Conservation (phyloP, 2,797 vertebrate genomes). For the Sternarchorhynchus goeldii region DNA sequence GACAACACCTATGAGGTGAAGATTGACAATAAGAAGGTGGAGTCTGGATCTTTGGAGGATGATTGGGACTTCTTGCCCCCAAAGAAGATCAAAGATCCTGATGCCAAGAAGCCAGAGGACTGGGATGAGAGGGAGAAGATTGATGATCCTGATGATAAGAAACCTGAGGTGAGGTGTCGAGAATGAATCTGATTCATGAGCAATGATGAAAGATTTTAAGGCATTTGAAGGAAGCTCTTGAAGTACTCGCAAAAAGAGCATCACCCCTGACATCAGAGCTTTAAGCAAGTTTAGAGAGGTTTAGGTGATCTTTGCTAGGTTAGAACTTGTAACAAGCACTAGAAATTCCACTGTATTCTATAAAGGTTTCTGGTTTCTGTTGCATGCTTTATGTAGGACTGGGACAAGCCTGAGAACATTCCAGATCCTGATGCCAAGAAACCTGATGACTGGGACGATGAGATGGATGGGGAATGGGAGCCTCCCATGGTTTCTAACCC, state of each 20-base stretch:
- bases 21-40: conserved; percentile 85
- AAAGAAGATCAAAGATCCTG: conserved; percentile 81
- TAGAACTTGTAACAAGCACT: background rate
- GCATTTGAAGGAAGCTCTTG: background rate
- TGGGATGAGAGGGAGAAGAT: conserved; percentile 83
- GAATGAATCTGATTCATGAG: background rate
- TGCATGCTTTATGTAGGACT: conserved; percentile 69
- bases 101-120: conserved; percentile 82
- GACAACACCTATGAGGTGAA: conserved; percentile 88
- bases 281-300: background rate
- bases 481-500: conserved; percentile 81
- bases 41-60: conserved; percentile 79
- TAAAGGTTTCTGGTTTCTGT: conserved; percentile 1
- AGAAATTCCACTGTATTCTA: background rate
- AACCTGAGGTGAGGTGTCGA: conserved; percentile 76
- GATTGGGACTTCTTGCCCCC: conserved; percentile 86
- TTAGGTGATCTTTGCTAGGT: background rate
- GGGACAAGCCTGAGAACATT: conserved; percentile 85
- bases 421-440: conserved; percentile 84
- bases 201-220: background rate
- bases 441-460: conserved; percentile 84
- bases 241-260: no score
- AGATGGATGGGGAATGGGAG: conserved; percentile 88
- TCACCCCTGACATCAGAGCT: background rate
- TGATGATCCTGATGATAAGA: conserved; percentile 82